Base-by-base conservation (phyloP, 1,140 invertebrate species). In the Drosophila guanche region DNA sequence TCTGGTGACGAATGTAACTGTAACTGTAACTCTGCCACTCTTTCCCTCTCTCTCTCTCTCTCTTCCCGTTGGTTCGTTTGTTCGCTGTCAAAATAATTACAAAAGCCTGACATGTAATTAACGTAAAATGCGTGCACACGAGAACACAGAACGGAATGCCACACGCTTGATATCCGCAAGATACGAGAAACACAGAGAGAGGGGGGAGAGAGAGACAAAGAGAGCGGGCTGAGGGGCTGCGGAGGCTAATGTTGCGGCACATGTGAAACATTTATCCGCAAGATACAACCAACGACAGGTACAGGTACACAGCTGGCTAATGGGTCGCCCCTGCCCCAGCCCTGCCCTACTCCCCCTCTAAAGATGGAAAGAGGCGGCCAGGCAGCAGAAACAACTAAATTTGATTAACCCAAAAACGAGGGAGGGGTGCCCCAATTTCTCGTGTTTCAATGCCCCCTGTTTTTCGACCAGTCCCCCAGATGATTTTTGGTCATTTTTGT, bases 71-170 rank as follows among this genome's bases (percentile, higher is more conserved):
- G 3, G 0, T 10, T 37, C 33, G 8, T 37, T 10, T 10, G 43
- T 76, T 65, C 46, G 54, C 68, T 81, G 80, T 86, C 77, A 80
- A 88, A 86, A 88, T 86, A 88, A 86, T 88, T 86, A 86, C 81
- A 78, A 77, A 74, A 62, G 54, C 81, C 63, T 78, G 74, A 81
- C 83, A 86, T 78, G 81, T 86, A 88, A 86, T 86, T 86, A 88
- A 86, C 77, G 76, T 81, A 58, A 81, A 88, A 86, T 75, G 81
- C 77, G 77, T 66, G 54, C 51, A 37, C 55, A 37, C 33, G 33
- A 37, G 29, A 33, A 33, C 29, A 10, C 29, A 33, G 33, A 37
- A 37, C 33, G 10, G 33, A 25, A 57, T 67, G 29, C 22, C 45
- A 29, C 60, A 56, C 65, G 59, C 63, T 43, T 75, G 55, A 37